These are phyloP conservation scores for Euschistus heros DNA, from an alignment of 1,140 invertebrate genomes.

Conservation along the genomic window DNA sequence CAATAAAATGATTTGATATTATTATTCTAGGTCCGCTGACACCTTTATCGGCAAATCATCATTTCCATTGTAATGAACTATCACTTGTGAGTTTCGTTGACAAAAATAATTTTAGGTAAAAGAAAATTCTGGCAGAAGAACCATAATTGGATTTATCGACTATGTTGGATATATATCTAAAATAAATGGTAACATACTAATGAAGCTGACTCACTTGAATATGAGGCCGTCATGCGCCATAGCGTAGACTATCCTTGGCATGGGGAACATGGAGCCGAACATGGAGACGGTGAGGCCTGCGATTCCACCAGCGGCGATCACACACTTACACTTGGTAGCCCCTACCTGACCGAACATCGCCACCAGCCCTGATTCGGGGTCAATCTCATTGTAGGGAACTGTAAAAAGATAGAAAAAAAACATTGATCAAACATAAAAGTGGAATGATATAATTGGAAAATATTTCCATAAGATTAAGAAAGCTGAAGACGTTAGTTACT, in stretches of 20 bases:
- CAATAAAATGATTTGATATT: too few species aligned
- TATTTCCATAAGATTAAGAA: too few species aligned
- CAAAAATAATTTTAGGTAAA: too few species aligned
- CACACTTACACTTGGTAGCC: constrained; percentile 76
- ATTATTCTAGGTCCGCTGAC: too few species aligned
- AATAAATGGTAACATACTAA: too few species aligned
- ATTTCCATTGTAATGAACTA: too few species aligned
- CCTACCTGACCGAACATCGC: constrained; percentile 84
- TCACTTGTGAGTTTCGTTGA: too few species aligned
- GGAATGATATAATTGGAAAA: not conserved
- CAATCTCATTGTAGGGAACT: constrained; percentile 79
- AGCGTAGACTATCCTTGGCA: constrained; percentile 87
- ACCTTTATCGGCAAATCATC: too few species aligned
- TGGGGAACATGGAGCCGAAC: constrained; percentile 95
- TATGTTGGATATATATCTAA: too few species aligned
- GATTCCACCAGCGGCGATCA: constrained; percentile 80
- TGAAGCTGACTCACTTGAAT: constrained; percentile 47
- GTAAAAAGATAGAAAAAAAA: constrained; percentile 28
- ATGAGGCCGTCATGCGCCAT: constrained; percentile 90
- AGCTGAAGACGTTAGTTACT: too few species aligned
- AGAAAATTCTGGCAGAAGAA: too few species aligned
- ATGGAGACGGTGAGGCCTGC: constrained; percentile 85
- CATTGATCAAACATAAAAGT: not conserved
- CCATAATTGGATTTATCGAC: too few species aligned
- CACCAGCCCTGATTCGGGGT: constrained; percentile 75